Conservation (phyloP, 2,888 invertebrate species). For the Merodon equestris region DNA sequence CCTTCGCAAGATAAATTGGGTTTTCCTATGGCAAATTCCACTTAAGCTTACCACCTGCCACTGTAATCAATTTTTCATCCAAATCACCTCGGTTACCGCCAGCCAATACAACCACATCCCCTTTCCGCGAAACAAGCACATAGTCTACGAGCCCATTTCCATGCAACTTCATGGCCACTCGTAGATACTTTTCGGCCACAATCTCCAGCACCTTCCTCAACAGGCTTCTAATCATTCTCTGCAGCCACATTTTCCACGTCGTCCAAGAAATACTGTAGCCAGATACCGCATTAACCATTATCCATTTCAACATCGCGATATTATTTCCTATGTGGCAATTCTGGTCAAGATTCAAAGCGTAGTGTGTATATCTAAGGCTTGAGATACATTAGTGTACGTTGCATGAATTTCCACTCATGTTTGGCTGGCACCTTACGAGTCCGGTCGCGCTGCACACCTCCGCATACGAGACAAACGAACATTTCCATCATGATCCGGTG, state of each 20-base stretch:
- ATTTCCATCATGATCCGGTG: slow-evolving; percentile 20
- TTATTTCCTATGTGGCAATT: slow-evolving; percentile 66
- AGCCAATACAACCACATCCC: background rate
- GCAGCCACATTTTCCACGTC: too few relatives aligned
- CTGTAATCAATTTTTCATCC: slow-evolving; percentile 46
- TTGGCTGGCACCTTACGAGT: too few relatives aligned
- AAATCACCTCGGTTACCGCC: slow-evolving; percentile 22
- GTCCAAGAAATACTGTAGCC: background rate
- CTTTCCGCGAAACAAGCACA: too few relatives aligned
- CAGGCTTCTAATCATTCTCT: slow-evolving; percentile 40
- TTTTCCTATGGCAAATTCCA: too few relatives aligned
- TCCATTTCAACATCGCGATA: slow-evolving; percentile 59
- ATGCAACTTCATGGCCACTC: too few relatives aligned
- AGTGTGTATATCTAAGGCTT: too few relatives aligned
- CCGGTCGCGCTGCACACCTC: too few relatives aligned
- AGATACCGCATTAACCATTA: slow-evolving; percentile 36
- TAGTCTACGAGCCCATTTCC: too few relatives aligned
- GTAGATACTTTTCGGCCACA: background rate
- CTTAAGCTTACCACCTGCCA: background rate
- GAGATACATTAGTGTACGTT: too few relatives aligned
- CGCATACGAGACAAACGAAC: too few relatives aligned
- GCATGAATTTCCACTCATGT: too few relatives aligned
- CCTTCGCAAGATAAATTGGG: too few relatives aligned
- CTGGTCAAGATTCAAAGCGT: slow-evolving; percentile 55
- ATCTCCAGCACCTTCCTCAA: slow-evolving; percentile 33